A percentile compares a stretch with the other conserved stretches of the same genome.
phyloP scores from a whole-genome alignment of 2,888 invertebrate species.

The Malthinus flaveolus region DNA sequence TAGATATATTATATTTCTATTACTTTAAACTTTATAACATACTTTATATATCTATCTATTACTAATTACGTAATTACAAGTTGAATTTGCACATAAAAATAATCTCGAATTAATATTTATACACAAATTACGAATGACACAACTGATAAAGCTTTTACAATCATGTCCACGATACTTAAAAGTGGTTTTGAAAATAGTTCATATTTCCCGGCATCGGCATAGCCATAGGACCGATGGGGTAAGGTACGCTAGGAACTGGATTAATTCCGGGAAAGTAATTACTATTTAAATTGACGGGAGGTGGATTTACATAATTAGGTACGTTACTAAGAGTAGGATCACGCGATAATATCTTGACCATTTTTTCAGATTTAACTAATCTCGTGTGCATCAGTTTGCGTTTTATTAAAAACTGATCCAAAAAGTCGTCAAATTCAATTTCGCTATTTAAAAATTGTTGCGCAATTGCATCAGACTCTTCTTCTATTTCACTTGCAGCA shows the following conservation, averaged over 20 bases:
- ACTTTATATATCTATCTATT: too few species aligned
- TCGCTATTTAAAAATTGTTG: conserved; percentile 78
- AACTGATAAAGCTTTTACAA: too few species aligned
- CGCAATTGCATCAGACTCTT: conserved; percentile 84
- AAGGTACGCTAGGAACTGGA: conserved; percentile 60
- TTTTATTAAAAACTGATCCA: conserved; percentile 78
- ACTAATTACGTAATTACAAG: too few species aligned
- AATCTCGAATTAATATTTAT: too few species aligned
- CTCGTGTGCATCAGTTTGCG: conserved; percentile 79
- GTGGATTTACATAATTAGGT: conserved; percentile 51
- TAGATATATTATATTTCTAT: too few species aligned
- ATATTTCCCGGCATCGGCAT: conserved; percentile 75
- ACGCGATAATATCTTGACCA: conserved; percentile 70
- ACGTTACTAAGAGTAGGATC: conserved; percentile 45
- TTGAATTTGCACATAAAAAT: too few species aligned
- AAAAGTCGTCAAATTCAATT: conserved; percentile 76
- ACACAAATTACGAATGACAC: too few species aligned
- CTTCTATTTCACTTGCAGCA: conserved; percentile 90
- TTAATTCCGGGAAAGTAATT: conserved; percentile 56
- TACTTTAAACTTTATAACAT: too few species aligned
- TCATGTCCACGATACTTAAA: conserved; percentile 24
- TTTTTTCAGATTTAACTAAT: conserved; percentile 91
- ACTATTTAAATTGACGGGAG: conserved; percentile 48
- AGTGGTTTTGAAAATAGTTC: conserved; percentile 49
- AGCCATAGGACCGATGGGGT: conserved; percentile 71